phyloP scores from a whole-genome alignment of 2,797 vertebrate genomes.

The Simalia tracyae region DNA sequence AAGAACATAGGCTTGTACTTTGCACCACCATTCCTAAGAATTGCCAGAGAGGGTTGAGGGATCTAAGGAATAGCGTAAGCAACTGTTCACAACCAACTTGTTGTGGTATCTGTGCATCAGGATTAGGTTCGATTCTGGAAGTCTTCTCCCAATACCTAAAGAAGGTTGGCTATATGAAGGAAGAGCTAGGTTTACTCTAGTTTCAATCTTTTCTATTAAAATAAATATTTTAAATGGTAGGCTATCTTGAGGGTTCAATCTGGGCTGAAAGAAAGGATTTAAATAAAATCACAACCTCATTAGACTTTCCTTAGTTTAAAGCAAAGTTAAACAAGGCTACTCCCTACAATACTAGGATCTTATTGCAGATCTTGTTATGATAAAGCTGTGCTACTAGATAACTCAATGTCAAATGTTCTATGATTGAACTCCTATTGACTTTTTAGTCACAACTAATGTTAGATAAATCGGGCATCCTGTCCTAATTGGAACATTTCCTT shows the following conservation, averaged over 20 bases:
- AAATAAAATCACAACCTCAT: background rate
- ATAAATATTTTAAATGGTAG: background rate
- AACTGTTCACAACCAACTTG: background rate
- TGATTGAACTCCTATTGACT: background rate
- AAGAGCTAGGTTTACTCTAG: background rate
- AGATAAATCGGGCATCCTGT: background rate
- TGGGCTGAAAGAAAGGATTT: background rate
- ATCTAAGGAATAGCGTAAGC: background rate
- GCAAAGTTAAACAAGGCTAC: background rate
- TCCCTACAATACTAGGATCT: background rate
- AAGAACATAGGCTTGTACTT: background rate
- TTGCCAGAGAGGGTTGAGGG: background rate
- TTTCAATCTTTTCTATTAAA: background rate
- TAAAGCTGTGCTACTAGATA: background rate
- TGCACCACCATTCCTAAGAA: background rate
- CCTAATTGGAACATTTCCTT: conserved; percentile 4
- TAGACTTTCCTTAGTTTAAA: background rate
- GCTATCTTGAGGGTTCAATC: background rate
- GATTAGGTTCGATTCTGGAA: background rate
- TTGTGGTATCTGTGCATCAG: background rate
- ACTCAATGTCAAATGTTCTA: background rate
- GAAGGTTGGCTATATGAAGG: background rate
- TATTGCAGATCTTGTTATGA: background rate
- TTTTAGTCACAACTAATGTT: background rate
- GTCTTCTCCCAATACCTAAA: background rate